Percentiles rank a stretch among this genome's conserved stretches.
These are phyloP conservation scores for Sphenopsis melanotis DNA, from an alignment of 2,797 vertebrate species.

Conservation along the genomic window DNA sequence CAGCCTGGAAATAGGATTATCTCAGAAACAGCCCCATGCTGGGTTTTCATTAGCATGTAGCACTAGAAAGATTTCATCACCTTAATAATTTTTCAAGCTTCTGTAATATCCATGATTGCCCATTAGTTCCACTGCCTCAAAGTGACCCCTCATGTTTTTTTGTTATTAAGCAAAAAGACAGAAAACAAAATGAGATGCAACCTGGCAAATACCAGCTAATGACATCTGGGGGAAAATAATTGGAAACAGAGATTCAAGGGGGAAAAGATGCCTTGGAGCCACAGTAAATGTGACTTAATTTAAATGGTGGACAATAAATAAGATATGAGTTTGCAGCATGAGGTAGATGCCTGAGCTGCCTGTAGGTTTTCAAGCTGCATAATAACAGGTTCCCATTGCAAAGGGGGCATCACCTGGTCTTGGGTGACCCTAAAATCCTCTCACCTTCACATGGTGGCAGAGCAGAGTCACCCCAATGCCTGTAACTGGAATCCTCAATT, in stretches of 20 bases:
- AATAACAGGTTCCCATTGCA: neutral
- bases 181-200: constrained; percentile 49
- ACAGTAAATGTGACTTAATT: constrained; percentile 4
- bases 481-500: neutral
- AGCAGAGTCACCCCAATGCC: neutral
- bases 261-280: constrained; percentile 21
- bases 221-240: constrained; percentile 16
- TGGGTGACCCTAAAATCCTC: neutral
- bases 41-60: constrained; percentile 33
- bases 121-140: constrained; percentile 36
- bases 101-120: constrained; percentile 16
- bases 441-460: neutral
- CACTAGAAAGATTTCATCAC: constrained; percentile 52
- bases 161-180: constrained; percentile 16
- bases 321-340: neutral
- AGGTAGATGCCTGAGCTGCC: neutral
- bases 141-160: constrained; percentile 28
- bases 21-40: constrained; percentile 25
- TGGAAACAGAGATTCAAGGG: neutral
- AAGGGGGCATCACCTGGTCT: neutral
- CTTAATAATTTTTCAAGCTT: constrained; percentile 45
- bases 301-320: constrained; percentile 46
- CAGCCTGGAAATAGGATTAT: constrained; percentile 19
- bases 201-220: neutral
- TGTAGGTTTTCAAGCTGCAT: neutral